Base-by-base conservation (phyloP, 1,140 invertebrate genomes). In the Atta cephalotes region DNA sequence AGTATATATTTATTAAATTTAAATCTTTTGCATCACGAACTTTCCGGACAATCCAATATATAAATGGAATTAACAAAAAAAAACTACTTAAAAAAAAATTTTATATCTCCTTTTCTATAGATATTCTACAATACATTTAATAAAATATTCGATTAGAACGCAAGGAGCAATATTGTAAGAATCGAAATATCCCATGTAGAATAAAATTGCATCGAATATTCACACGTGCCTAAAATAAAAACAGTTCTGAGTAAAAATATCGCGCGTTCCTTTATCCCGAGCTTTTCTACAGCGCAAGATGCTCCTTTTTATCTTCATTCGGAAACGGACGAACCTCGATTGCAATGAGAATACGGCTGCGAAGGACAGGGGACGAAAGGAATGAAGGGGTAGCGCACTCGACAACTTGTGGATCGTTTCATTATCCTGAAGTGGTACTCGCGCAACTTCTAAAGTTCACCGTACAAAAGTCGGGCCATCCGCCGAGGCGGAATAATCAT, bases 401-500 rank as follows among this genome's bases (percentile, higher is more conserved):
- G 90, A 93, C 93, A 93, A 94, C 92, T 93, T 93, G 93, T 93
- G 92, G 93, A 93, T 93, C 92, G 92, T 93, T 94, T 93, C 93
- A 94, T 94, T 93, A 93, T 93, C 92, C 90, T 91, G 68, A 84
- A 94, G 93, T 92, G 88, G 91, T 93, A 89, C 91, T 89, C 76
- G 70, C 85, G 80, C 89, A 93, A 93, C 92, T 94, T 92, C 79
- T 91, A 88, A 93, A 94, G 92, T 93, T 93, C 93, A 90, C 91
- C 88, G 91, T 88, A 70, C 78, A 76, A 74, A 93, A 84, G 91
- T 91, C 86, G 88, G 80, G 88, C 79, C 88, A 93, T 93, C 86
- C 89, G 89, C 65, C 88, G 88, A 86, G 91, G 88, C 70, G 87
- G 90, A 93, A 93, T 93, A 94, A 94, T 94, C 93, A 92, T 92